Evolutionary conservation across 2,888 invertebrate genomes (phyloP).

Genomic region (Caenorhabditis angaria): DNA sequence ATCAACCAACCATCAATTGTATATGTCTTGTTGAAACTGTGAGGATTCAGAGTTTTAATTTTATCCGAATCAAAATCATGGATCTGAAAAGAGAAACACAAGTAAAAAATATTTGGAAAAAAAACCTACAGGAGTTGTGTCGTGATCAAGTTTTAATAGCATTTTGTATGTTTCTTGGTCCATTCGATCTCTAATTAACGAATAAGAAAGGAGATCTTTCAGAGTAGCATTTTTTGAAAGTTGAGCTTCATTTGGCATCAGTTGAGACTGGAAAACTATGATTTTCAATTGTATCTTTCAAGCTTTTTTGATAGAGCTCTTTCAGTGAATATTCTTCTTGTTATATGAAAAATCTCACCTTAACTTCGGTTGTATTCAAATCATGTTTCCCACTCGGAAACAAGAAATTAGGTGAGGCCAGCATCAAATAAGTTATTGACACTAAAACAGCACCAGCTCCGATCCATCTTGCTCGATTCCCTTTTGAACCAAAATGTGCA

Average conservation of each 20-base stretch:
- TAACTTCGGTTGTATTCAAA: conserved; percentile 60
- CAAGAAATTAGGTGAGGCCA: conserved; percentile 68
- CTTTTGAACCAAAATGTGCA: conserved; percentile 68
- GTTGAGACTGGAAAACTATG: conserved; percentile 38
- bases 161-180: conserved; percentile 26
- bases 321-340: no score
- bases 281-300: conserved; percentile 5
- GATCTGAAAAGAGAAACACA: conserved; percentile 1
- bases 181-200: conserved; percentile 53
- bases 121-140: conserved; percentile 10
- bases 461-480: conserved; percentile 68
- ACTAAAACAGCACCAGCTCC: conserved; percentile 70
- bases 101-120: neutral
- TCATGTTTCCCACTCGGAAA: conserved; percentile 61
- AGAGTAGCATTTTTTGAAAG: conserved; percentile 46
- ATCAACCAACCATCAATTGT: conserved; percentile 63
- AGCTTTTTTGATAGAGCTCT: neutral
- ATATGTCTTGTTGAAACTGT: conserved; percentile 14
- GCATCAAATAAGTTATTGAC: conserved; percentile 66
- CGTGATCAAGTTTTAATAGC: conserved; percentile 35
- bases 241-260: conserved; percentile 40
- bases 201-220: conserved; percentile 47
- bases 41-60: neutral
- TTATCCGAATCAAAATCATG: neutral
- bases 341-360: conserved; percentile 47